Conservation (phyloP, 2,113 vertebrate genomes). For the Caretta caretta region DNA sequence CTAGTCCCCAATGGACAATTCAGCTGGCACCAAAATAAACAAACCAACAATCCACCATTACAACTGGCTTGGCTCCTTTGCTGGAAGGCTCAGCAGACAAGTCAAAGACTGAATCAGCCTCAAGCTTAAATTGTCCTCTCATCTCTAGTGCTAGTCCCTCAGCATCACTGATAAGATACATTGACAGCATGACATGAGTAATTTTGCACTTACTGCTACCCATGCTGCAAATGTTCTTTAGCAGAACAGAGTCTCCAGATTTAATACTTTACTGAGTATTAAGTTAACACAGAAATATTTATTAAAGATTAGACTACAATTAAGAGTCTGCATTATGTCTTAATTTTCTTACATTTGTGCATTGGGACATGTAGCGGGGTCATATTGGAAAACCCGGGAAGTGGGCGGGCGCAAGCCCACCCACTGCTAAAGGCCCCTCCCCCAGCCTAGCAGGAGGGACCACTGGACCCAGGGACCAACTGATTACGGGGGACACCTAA, state of each 20-base stretch:
- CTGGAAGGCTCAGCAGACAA: neutral
- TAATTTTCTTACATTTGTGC: slow-evolving; percentile 12
- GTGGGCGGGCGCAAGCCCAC: too few species aligned
- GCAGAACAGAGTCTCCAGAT: slow-evolving; percentile 16
- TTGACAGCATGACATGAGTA: neutral
- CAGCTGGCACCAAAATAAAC: slow-evolving; percentile 4
- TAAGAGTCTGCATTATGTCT: neutral
- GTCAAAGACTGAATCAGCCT: neutral
- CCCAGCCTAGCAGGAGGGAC: too few species aligned
- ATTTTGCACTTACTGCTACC: slow-evolving; percentile 20
- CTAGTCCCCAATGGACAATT: neutral
- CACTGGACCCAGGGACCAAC: too few species aligned
- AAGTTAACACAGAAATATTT: neutral
- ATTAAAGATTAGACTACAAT: neutral
- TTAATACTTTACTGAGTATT: slow-evolving; percentile 13
- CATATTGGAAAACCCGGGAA: too few species aligned
- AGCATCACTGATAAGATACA: neutral
- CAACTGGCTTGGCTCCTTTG: neutral
- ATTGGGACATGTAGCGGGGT: neutral
- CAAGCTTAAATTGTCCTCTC: slow-evolving; percentile 36
- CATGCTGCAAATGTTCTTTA: slow-evolving; percentile 45
- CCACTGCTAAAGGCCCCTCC: too few species aligned
- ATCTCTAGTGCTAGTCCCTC: slow-evolving; percentile 8
- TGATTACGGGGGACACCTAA: too few species aligned
- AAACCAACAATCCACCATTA: neutral